Conservation (phyloP, 2,113 vertebrate genomes). For the Hirundichthys speculiger region DNA sequence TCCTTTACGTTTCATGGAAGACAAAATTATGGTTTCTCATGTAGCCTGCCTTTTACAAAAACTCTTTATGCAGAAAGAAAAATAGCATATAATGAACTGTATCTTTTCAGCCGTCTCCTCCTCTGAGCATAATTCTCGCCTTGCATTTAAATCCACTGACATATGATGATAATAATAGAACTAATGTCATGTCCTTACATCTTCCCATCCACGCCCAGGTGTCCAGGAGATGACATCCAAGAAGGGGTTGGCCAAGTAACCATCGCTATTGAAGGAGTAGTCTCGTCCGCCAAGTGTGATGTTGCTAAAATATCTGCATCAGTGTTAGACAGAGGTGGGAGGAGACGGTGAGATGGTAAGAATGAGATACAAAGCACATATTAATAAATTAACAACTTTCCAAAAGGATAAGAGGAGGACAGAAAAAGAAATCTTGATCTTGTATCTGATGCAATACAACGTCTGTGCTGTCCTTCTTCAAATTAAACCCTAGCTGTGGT, state of each 20-base stretch:
- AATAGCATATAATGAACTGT: too few relatives aligned
- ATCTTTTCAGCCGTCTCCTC: background rate
- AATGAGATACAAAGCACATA: conserved; percentile 6
- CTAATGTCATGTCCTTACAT: conserved; percentile 83
- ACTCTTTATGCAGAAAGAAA: too few relatives aligned
- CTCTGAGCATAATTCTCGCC: background rate
- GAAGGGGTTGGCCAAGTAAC: conserved; percentile 93
- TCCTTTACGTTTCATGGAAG: too few relatives aligned
- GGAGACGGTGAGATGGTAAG: conserved; percentile 1
- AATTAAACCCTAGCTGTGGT: conserved; percentile 39
- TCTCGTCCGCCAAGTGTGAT: conserved; percentile 92
- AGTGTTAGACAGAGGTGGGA: conserved; percentile 3
- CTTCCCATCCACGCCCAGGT: conserved; percentile 92
- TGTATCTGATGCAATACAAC: conserved; percentile 31
- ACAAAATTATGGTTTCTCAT: conserved; percentile 11
- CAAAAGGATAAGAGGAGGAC: conserved; percentile 8
- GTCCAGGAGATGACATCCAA: conserved; percentile 93
- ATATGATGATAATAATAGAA: conserved; percentile 12
- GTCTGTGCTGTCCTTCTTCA: conserved; percentile 30
- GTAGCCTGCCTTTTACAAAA: too few relatives aligned
- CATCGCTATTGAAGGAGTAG: conserved; percentile 92
- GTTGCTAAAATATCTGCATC: conserved; percentile 91
- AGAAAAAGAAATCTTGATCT: background rate
- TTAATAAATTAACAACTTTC: conserved; percentile 8
- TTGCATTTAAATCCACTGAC: background rate